phyloP scores from a whole-genome alignment of 1,140 invertebrate species.

The Halesus radiatus region DNA sequence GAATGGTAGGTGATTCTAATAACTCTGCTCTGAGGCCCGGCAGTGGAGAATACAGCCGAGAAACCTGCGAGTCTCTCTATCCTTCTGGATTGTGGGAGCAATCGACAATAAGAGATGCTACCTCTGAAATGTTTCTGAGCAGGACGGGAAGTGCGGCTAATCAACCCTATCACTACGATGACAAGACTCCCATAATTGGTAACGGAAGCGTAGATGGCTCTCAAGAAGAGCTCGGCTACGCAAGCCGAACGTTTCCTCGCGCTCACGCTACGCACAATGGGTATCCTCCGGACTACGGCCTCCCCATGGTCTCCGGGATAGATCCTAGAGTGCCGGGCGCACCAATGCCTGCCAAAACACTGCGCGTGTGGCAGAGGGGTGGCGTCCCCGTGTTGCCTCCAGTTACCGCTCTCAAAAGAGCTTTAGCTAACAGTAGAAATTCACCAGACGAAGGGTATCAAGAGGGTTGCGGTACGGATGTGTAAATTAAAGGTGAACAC shows the following conservation, averaged over 20 bases:
- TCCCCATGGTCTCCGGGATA: slow-evolving; percentile 74
- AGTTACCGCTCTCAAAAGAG: slow-evolving; percentile 84
- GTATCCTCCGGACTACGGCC: slow-evolving; percentile 84
- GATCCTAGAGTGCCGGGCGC: slow-evolving; percentile 62
- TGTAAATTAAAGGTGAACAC: slow-evolving; percentile 67
- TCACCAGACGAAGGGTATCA: slow-evolving; percentile 92
- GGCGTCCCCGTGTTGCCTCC: slow-evolving; percentile 86
- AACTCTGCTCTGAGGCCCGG: slow-evolving; percentile 64
- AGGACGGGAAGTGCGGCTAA: slow-evolving; percentile 69
- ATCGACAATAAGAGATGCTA: slow-evolving; percentile 66
- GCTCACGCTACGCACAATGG: slow-evolving; percentile 64
- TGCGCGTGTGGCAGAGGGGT: slow-evolving; percentile 87
- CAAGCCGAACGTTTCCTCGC: slow-evolving; percentile 71
- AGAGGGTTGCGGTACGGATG: slow-evolving; percentile 92
- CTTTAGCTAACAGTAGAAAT: slow-evolving; percentile 82
- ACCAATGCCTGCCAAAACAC: slow-evolving; percentile 78
- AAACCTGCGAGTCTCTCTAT: slow-evolving; percentile 78
- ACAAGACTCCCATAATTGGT: slow-evolving; percentile 83
- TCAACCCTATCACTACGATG: slow-evolving; percentile 75
- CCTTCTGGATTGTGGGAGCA: slow-evolving; percentile 80
- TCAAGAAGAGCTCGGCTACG: slow-evolving; percentile 70
- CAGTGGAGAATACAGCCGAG: slow-evolving; percentile 80
- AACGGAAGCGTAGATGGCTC: slow-evolving; percentile 73
- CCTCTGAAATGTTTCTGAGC: slow-evolving; percentile 68
- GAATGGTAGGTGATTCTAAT: slow-evolving; percentile 55